Conservation (phyloP, 2,797 vertebrate genomes). For the Lepidocolaptes lacrymiger region DNA sequence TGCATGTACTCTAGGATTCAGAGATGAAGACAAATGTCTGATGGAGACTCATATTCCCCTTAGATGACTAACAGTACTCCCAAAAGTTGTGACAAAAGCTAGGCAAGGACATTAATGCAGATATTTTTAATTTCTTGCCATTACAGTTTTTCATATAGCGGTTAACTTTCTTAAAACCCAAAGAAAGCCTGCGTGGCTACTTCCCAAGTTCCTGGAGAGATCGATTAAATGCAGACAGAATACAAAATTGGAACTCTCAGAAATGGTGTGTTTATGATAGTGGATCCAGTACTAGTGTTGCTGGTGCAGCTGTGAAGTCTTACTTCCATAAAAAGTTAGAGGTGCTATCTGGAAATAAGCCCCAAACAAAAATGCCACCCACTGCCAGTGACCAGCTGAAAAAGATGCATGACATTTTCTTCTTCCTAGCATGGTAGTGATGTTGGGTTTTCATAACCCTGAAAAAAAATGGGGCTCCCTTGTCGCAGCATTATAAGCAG, state of each 20-base stretch:
- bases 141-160: background rate
- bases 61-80: background rate
- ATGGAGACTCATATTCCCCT: background rate
- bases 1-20: accelerated
- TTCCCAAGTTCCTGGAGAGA: background rate
- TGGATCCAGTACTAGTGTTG: background rate
- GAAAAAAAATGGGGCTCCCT: background rate
- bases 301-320: background rate
- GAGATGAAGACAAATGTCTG: background rate
- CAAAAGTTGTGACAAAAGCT: background rate
- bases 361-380: background rate
- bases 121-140: background rate
- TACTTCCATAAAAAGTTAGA: background rate
- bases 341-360: background rate
- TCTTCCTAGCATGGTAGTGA: background rate
- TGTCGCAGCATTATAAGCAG: background rate
- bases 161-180: background rate
- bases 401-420: background rate
- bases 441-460: background rate
- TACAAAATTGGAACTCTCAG: background rate
- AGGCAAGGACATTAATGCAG: background rate
- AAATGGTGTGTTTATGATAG: background rate
- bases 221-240: background rate
- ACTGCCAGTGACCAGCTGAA: background rate
- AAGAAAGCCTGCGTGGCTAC: background rate